These are phyloP conservation scores for Heterodera schachtii DNA, from an alignment of 1,140 invertebrate genomes.

Conservation along the genomic window DNA sequence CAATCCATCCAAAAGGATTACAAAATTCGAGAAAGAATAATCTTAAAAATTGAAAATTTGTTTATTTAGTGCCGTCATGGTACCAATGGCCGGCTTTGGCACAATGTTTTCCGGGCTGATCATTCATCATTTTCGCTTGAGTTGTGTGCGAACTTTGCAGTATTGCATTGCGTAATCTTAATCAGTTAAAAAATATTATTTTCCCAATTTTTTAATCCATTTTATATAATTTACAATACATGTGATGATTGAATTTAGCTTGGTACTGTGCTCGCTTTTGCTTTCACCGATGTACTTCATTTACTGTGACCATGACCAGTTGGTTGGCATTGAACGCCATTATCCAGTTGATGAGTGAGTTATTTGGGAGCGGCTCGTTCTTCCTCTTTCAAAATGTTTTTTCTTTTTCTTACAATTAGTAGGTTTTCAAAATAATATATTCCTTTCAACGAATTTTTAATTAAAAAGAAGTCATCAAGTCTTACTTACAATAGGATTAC, in stretches of 20 bases:
- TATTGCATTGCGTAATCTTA: conserved; percentile 52
- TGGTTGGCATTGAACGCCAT: conserved; percentile 59
- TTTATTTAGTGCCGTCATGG: conserved; percentile 34
- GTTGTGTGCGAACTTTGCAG: conserved; percentile 59
- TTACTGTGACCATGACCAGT: conserved; percentile 62
- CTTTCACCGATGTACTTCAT: conserved; percentile 65
- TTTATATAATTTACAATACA: too few species aligned
- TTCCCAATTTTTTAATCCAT: too few species aligned
- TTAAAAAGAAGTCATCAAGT: too few species aligned
- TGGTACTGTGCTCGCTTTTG: conserved; percentile 58
- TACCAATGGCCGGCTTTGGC: conserved; percentile 59
- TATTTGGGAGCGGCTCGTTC: too few species aligned
- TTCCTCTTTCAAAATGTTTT: too few species aligned
- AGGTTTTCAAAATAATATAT: too few species aligned
- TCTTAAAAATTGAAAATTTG: too few species aligned
- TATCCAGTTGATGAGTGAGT: conserved; percentile 58
- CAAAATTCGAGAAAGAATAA: too few species aligned
- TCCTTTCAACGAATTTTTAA: too few species aligned
- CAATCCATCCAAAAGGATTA: too few species aligned
- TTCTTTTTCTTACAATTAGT: too few species aligned
- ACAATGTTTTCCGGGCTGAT: conserved; percentile 64
- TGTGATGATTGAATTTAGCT: neutral
- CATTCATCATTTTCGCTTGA: conserved; percentile 61
- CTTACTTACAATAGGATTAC: too few species aligned
- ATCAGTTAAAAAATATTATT: neutral